These are phyloP conservation scores for Eulemur coronatus DNA, from an alignment of 2,797 vertebrate species.

Conservation along the genomic window DNA sequence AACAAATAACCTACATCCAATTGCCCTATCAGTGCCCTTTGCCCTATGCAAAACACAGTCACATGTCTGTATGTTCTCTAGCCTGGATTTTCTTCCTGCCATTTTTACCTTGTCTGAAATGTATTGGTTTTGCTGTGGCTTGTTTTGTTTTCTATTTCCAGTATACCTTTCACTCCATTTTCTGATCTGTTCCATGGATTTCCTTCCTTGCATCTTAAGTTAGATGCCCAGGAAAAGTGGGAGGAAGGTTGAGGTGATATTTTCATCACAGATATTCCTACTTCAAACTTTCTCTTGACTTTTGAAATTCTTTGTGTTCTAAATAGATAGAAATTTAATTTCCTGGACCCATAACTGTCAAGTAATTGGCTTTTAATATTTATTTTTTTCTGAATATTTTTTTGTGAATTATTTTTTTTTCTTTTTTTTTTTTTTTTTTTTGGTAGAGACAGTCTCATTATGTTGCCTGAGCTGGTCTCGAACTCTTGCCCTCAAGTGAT, in stretches of 20 bases:
- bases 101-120: neutral
- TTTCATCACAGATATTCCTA: neutral
- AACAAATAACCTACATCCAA: neutral
- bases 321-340: neutral
- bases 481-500: neutral
- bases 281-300: neutral
- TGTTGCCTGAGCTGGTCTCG: neutral
- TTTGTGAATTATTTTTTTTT: neutral
- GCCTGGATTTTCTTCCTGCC: neutral
- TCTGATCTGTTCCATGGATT: neutral
- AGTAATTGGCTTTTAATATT: neutral
- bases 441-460: neutral
- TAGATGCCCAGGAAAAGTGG: neutral
- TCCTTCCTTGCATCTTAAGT: neutral
- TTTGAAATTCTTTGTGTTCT: neutral
- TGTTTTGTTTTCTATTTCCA: neutral
- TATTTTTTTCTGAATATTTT: neutral
- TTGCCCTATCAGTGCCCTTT: neutral
- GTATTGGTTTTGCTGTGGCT: neutral
- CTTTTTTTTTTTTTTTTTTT: neutral
- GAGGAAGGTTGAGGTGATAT: neutral
- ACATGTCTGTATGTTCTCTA: neutral
- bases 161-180: neutral
- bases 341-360: neutral
- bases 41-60: neutral